Percentiles rank a stretch among this genome's conserved stretches.
Conservation (phyloP, 2,797 vertebrate species). For the Lates japonicus region DNA sequence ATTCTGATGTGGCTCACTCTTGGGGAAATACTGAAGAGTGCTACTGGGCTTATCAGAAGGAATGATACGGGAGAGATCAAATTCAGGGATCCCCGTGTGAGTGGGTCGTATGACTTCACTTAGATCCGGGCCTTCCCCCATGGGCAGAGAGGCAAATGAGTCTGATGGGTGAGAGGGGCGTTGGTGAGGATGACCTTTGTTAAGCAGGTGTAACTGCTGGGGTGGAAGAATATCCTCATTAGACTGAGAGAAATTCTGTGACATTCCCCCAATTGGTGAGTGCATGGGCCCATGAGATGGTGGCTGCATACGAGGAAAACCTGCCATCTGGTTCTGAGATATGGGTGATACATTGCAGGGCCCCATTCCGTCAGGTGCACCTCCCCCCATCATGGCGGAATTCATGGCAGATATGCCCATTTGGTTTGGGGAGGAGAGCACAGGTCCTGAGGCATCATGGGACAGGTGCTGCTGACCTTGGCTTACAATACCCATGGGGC, state of each 20-base stretch:
- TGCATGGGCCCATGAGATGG: conserved; percentile 86
- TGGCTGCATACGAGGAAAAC: conserved; percentile 92
- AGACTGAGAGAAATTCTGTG: conserved; percentile 88
- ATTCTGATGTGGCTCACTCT: conserved; percentile 85
- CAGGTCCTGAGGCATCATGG: conserved; percentile 89
- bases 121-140: conserved; percentile 93
- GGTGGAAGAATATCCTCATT: conserved; percentile 89
- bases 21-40: conserved; percentile 99
- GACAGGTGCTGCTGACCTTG: conserved; percentile 93
- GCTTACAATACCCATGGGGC: conserved; percentile 92
- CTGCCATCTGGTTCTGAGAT: conserved; percentile 90
- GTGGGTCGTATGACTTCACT: conserved; percentile 96
- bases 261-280: conserved; percentile 89
- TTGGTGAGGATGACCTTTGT: conserved; percentile 90
- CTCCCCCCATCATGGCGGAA: conserved; percentile 87
- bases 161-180: conserved; percentile 85
- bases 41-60: conserved; percentile 98
- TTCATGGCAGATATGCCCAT: conserved; percentile 92
- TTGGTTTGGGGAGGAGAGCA: conserved; percentile 92
- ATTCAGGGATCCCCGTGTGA: conserved; percentile 96
- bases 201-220: conserved; percentile 90
- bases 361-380: conserved; percentile 88
- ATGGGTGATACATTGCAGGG: conserved; percentile 90
- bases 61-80: conserved; percentile 98
- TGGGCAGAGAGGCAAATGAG: conserved; percentile 86